Evolutionary conservation across 1,140 invertebrate species (phyloP), one percentile per base, ranked within the genome.

Genomic region (Lamellibrachia luymesi): DNA sequence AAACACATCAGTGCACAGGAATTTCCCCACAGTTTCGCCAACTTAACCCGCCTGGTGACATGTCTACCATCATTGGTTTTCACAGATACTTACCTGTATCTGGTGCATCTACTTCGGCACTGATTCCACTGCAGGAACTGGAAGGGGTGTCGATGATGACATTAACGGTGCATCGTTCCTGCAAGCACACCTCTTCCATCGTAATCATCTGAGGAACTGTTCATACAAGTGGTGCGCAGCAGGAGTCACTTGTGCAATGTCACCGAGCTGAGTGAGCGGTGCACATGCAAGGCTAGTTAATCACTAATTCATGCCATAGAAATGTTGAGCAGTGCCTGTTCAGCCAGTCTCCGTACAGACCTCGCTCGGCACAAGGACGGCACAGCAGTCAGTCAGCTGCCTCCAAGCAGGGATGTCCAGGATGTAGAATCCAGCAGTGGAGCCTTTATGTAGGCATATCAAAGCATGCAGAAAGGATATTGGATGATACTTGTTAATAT

Each of bases 281-380:
- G 38, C 38, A 80, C 13, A 80, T 56, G 64, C 64, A 10, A 17
- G 2, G 64, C 64, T 22, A 22, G 13, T 80, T 80, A 80, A 80
- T 80, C 64, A 80, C 64, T 80, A 80, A 80, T 80, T 80, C 64
- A 80, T 80, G 64, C 64, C 64, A 80, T 80, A 80, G 64, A 80
- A 80, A 80, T 80, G 64, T 80, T 80, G 64, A 80, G 64, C 64
- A 80, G 64, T 17, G 13, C 64, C 6, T 56, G 52, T 56, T 56
- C 17, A 1, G 1, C 52, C 52, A 56, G 52, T 17, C 17, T 56
- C 52, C 17, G 52, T 56, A 80, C 64, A 10, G 25, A 80, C 25
- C 52, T 17, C 52, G 6, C 6, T 6, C 52, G 0, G 17, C 52
- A 17, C 6, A 22, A 22, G 6, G 52, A 17, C 52, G 6, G 17